Base-by-base conservation (phyloP, 2,113 vertebrate species). In the Marcusenius ussheri region DNA sequence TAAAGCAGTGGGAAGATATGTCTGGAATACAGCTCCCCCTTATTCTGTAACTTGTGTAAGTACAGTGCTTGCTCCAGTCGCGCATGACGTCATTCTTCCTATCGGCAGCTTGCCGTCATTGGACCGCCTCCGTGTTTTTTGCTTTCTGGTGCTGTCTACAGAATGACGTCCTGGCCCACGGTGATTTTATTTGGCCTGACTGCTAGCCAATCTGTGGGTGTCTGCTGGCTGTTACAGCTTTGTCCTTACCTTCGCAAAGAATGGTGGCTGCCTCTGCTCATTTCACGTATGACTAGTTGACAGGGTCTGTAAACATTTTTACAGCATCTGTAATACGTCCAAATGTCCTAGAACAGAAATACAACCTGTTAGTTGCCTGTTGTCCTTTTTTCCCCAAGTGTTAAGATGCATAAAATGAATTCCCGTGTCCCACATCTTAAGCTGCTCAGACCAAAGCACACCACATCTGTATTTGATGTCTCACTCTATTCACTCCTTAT, bases 351-450 rank as follows among this genome's bases (percentile, higher is more conserved):
- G 86, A 89, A 83, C 56, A 51, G 87, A 56, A 42, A 70, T 24
- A 84, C 80, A 49, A 39, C 24, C 66, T 90, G 86, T 92, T 88
- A 89, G 92, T 91, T 91, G 92, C 46, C 92, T 93, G 90, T 92
- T 93, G 46, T 94, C 93, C 94, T 94, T 92, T 93, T 92, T 91
- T 94, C 91, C 31, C 74, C 17, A 8, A 17, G 15, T 95, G 93
- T 91, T 94, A 21, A 42, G 91, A 92, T 94, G 91, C 93, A 92
- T 93, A 93, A 93, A 93, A 92, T 92, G 89, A 90, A 92, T 93
- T 94, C 90, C 83, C 86, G 89, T 89, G 90, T 94, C 80, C 89
- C 91, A 91, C 91, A 83, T 91, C 91, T 89, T 86, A 89, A 86
- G 85, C 45, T 42, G 83, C 15, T 87, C 83, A 62, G 45, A 91